Conservation (phyloP, 2,888 invertebrate species). For the Galerucella calmariensis region DNA sequence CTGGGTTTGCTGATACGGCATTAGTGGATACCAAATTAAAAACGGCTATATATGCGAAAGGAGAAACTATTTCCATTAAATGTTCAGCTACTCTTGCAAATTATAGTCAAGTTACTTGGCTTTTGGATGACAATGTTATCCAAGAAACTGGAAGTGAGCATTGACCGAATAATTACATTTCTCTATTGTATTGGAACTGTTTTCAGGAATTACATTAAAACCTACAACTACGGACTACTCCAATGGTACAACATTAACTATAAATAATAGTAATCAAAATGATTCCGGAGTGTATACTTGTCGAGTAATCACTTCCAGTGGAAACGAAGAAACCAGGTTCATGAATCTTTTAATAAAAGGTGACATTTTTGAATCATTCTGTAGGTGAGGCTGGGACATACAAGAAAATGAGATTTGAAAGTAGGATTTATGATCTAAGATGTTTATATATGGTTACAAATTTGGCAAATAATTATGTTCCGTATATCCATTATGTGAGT, state of each 20-base stretch:
- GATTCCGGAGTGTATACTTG: slow-evolving; percentile 53
- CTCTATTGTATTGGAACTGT: not conserved
- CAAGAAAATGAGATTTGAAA: slow-evolving; percentile 51
- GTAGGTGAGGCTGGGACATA: slow-evolving; percentile 71
- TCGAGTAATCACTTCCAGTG: slow-evolving; percentile 12
- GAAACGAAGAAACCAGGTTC: not conserved
- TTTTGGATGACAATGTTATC: slow-evolving; percentile 25
- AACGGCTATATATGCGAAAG: slow-evolving; percentile 63
- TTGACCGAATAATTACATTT: slow-evolving; percentile 32
- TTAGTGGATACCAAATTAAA: slow-evolving; percentile 52
- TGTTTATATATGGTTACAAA: slow-evolving; percentile 37
- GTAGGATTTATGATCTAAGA: slow-evolving; percentile 37
- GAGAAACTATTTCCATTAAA: slow-evolving; percentile 68
- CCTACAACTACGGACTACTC: slow-evolving; percentile 48
- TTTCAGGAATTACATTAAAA: slow-evolving; percentile 38
- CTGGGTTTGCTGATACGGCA: slow-evolving; percentile 61
- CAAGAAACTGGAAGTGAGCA: slow-evolving; percentile 34
- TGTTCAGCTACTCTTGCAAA: slow-evolving; percentile 71
- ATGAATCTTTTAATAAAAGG: slow-evolving; percentile 38
- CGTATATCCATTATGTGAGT: slow-evolving; percentile 18
- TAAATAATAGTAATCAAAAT: slow-evolving; percentile 41
- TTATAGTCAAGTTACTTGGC: slow-evolving; percentile 69
- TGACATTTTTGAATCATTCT: slow-evolving; percentile 48
- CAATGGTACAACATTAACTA: slow-evolving; percentile 45
- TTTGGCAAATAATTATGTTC: no score